These are phyloP conservation scores for Chaenogobius annularis DNA, from an alignment of 2,113 vertebrate genomes.

Conservation along the genomic window DNA sequence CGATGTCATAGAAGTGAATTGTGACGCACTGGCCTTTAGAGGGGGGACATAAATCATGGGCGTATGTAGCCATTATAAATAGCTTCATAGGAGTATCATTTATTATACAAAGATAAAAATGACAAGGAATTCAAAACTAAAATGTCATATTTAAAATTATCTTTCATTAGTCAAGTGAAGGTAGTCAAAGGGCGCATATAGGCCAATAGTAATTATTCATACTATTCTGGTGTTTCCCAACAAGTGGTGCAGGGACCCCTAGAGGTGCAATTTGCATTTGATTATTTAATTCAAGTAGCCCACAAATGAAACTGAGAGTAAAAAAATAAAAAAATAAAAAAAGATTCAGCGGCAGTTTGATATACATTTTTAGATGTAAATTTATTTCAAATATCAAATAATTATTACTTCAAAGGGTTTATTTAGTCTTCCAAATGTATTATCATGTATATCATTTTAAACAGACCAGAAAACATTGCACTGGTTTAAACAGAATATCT, in stretches of 20 bases:
- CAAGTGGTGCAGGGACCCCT: neutral
- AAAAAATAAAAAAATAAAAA: too few species aligned
- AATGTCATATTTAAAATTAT: slow-evolving; percentile 1
- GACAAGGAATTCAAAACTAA: slow-evolving; percentile 1
- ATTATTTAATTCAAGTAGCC: neutral
- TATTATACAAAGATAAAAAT: slow-evolving; percentile 1
- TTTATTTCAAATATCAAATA: too few species aligned
- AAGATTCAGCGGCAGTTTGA: neutral
- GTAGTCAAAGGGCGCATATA: neutral
- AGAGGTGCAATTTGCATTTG: neutral
- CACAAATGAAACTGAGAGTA: too few species aligned
- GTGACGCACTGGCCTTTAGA: slow-evolving; percentile 33
- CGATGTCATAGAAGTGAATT: slow-evolving; percentile 50
- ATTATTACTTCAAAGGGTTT: too few species aligned
- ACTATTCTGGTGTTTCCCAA: neutral
- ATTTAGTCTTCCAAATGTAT: too few species aligned
- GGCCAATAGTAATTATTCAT: slow-evolving; percentile 1
- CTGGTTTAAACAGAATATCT: too few species aligned
- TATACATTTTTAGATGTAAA: too few species aligned
- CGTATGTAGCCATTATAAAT: slow-evolving; percentile 10
- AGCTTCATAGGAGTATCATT: slow-evolving; percentile 26
- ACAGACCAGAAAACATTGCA: too few species aligned
- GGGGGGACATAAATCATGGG: slow-evolving; percentile 55
- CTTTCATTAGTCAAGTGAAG: slow-evolving; percentile 6
- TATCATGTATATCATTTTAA: too few species aligned